Conservation (phyloP, 2,113 vertebrate genomes). For the Lasiurus borealis region DNA sequence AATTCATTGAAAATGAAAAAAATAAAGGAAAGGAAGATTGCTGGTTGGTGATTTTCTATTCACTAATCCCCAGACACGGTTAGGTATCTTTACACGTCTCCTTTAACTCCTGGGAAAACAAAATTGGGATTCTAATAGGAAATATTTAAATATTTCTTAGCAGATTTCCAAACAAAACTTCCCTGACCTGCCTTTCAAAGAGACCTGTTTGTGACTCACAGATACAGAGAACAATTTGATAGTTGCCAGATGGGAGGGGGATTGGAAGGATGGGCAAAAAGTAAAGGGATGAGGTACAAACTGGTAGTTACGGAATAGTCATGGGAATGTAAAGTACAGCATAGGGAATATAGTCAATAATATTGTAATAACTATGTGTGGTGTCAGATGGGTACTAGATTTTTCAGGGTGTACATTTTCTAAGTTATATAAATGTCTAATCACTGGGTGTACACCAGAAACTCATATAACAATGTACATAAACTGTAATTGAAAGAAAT, state of each 20-base stretch:
- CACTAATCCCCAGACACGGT: not conserved
- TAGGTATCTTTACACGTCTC: not conserved
- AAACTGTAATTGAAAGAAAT: not conserved
- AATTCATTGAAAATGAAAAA: not conserved
- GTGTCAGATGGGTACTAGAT: not conserved
- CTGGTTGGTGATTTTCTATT: not conserved
- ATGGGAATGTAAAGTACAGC: not conserved
- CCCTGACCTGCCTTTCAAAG: not conserved
- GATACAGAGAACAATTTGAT: not conserved
- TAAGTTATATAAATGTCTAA: not conserved
- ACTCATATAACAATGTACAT: not conserved
- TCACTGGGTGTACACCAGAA: not conserved
- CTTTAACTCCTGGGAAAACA: not conserved
- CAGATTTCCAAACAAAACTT: not conserved
- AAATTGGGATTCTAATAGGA: not conserved
- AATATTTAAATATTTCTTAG: not conserved
- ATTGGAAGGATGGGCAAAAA: not conserved
- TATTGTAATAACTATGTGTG: not conserved
- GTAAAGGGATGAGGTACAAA: not conserved
- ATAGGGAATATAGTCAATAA: not conserved
- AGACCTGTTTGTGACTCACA: not conserved
- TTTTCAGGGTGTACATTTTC: not conserved
- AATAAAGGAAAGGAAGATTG: not conserved
- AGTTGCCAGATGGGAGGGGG: not conserved
- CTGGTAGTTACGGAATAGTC: not conserved